Percentiles rank a stretch among this genome's conserved stretches.
These are phyloP conservation scores for Apodemia duryi DNA, from an alignment of 2,888 invertebrate species.

Conservation along the genomic window DNA sequence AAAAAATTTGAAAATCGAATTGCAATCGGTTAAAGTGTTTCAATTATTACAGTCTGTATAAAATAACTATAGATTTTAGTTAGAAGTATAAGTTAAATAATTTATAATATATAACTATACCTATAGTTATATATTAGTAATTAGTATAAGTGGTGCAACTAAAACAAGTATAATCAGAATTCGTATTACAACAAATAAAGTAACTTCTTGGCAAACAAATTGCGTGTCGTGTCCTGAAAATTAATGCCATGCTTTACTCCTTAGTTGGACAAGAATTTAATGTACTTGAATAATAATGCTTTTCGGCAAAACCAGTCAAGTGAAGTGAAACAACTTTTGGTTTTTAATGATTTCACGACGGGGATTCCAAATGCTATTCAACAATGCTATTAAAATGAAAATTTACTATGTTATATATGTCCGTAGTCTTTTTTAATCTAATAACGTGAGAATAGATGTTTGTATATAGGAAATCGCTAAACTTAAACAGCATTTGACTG, in stretches of 20 bases:
- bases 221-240: slow-evolving; percentile 16
- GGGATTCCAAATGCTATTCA: neutral
- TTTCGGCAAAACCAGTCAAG: slow-evolving; percentile 5
- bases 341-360: neutral
- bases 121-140: neutral
- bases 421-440: no score
- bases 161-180: slow-evolving; percentile 17
- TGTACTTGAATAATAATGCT: slow-evolving; percentile 10
- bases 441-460: no score
- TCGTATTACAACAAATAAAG: slow-evolving; percentile 15
- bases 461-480: no score
- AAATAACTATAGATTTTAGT: neutral
- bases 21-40: neutral
- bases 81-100: no score
- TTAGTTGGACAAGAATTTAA: slow-evolving; percentile 4
- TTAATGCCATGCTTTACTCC: slow-evolving; percentile 16
- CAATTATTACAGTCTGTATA: neutral
- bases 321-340: neutral
- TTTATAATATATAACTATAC: no score
- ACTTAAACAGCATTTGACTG: no score
- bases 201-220: slow-evolving; percentile 18
- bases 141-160: slow-evolving; percentile 14
- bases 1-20: neutral
- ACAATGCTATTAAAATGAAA: no score
- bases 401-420: no score